Conservation (phyloP, 2,888 invertebrate species). For the Drosophila robusta region DNA sequence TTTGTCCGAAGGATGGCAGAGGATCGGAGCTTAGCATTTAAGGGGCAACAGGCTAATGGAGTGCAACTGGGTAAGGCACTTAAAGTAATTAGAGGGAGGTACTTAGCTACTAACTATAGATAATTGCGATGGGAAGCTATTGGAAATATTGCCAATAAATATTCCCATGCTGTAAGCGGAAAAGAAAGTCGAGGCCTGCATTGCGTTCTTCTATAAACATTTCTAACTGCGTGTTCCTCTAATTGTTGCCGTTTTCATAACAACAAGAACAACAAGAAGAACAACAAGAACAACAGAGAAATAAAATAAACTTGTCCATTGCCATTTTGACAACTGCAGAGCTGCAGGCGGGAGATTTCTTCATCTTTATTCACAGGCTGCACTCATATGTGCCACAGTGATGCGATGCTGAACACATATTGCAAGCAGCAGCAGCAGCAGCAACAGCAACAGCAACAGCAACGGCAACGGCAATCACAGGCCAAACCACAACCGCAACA, state of each 20-base stretch:
- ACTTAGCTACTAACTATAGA: not conserved
- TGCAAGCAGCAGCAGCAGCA: not conserved
- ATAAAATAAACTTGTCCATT: slow-evolving; percentile 51
- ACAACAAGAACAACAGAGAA: slow-evolving; percentile 18
- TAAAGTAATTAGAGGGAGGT: slow-evolving; percentile 7
- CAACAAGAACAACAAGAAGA: slow-evolving; percentile 33
- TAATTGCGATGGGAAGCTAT: not conserved
- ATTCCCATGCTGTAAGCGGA: slow-evolving; percentile 28
- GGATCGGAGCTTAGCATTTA: not conserved
- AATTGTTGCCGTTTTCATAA: slow-evolving; percentile 60
- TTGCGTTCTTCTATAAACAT: slow-evolving; percentile 29
- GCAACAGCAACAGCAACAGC: slow-evolving; percentile 3
- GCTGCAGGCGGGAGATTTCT: slow-evolving; percentile 39
- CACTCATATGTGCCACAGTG: slow-evolving; percentile 52
- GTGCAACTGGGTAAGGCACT: not conserved
- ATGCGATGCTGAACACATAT: slow-evolving; percentile 20
- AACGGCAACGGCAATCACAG: slow-evolving; percentile 45
- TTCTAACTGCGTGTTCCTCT: slow-evolving; percentile 58
- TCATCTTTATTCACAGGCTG: slow-evolving; percentile 51
- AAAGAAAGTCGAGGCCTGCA: slow-evolving; percentile 11
- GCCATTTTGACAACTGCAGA: slow-evolving; percentile 55
- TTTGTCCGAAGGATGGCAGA: not conserved
- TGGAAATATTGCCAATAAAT: slow-evolving; percentile 12
- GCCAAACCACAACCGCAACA: slow-evolving; percentile 46
- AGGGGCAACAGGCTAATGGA: too few species aligned